Conservation (phyloP, 2,888 invertebrate genomes). For the Seira ritae region DNA sequence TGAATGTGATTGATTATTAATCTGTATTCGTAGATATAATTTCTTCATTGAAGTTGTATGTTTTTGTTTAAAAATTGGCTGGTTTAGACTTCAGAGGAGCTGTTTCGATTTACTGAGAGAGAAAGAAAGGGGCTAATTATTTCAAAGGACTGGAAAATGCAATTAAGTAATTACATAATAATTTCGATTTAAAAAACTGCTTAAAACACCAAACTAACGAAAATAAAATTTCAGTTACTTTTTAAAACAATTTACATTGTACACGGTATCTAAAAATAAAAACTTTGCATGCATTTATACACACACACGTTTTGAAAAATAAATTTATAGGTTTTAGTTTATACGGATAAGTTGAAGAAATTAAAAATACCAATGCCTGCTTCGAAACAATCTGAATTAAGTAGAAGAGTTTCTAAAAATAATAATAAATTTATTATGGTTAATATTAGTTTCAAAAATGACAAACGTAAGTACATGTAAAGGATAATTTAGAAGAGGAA, state of each 20-base stretch:
- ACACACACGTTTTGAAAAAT: not conserved
- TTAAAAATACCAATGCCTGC: not conserved
- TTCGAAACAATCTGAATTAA: not conserved
- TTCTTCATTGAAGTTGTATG: too few relatives aligned
- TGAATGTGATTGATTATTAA: too few relatives aligned
- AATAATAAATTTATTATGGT: too few relatives aligned
- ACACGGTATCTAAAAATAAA: not conserved
- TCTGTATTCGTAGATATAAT: too few relatives aligned
- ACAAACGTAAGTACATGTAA: too few relatives aligned
- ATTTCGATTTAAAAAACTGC: not conserved
- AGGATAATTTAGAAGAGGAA: too few relatives aligned
- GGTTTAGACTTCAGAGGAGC: not conserved
- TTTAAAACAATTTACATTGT: not conserved
- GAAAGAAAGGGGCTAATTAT: not conserved
- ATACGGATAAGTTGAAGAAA: not conserved
- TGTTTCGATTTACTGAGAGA: not conserved
- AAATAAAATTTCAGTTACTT: not conserved
- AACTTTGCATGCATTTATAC: conserved; percentile 8
- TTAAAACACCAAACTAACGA: not conserved
- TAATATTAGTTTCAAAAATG: too few relatives aligned
- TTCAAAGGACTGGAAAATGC: conserved; percentile 37
- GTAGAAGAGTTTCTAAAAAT: too few relatives aligned
- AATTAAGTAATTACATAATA: not conserved
- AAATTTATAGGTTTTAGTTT: not conserved
- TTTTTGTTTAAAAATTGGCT: too few relatives aligned